phyloP scores from a whole-genome alignment of 2,797 vertebrate species.

The Melanotaenia pygmaea region DNA sequence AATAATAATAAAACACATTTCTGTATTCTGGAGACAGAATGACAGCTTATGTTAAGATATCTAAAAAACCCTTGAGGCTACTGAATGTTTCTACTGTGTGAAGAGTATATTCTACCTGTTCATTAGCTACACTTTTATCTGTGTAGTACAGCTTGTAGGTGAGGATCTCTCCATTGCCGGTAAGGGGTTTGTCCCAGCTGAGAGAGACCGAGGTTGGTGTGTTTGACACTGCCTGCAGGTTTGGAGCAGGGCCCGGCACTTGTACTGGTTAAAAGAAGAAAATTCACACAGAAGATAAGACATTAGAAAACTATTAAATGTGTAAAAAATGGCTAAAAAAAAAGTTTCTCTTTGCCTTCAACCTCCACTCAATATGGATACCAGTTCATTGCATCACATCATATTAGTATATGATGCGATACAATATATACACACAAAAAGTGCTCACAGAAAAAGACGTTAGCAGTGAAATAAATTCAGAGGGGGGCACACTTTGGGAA shows the following conservation, averaged over 20 bases:
- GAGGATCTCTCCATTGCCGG: conserved; percentile 93
- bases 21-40: not conserved
- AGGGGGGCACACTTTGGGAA: too few relatives aligned
- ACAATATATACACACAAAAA: too few relatives aligned
- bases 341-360: not conserved
- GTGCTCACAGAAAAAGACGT: too few relatives aligned
- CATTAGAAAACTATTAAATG: conserved; percentile 14
- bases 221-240: conserved; percentile 85
- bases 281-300: not conserved
- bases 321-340: too few relatives aligned
- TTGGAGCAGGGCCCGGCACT: conserved; percentile 94
- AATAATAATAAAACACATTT: too few relatives aligned
- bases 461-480: too few relatives aligned
- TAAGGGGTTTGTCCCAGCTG: conserved; percentile 92
- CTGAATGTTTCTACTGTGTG: not conserved
- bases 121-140: conserved; percentile 88
- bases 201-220: conserved; percentile 87
- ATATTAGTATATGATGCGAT: conserved; percentile 18
- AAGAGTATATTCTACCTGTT: conserved; percentile 84
- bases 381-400: conserved; percentile 53
- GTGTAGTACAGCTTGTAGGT: conserved; percentile 96
- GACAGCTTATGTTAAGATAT: not conserved
- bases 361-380: not conserved
- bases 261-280: conserved; percentile 84
- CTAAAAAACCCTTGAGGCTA: not conserved